Conservation (phyloP, 2,113 vertebrate genomes). For the Canis aureus region DNA sequence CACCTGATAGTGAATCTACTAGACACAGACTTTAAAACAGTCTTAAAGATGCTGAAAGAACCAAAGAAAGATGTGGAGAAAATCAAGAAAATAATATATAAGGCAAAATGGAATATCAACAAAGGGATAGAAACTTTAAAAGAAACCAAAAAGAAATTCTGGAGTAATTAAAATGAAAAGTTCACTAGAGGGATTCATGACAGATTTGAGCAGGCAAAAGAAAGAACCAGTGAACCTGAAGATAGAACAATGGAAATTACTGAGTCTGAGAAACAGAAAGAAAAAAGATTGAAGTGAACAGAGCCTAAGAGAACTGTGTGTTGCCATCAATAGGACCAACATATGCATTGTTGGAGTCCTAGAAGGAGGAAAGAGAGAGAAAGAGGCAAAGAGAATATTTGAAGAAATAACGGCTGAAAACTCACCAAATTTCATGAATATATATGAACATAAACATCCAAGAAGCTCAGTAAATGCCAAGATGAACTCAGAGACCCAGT, state of each 20-base stretch:
- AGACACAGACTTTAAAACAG: neutral
- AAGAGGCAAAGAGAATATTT: neutral
- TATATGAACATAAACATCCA: neutral
- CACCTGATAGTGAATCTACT: neutral
- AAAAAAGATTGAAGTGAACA: neutral
- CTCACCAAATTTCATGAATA: neutral
- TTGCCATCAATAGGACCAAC: neutral
- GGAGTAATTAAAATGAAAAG: neutral
- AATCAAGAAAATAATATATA: neutral
- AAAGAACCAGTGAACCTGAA: neutral
- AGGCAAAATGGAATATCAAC: neutral
- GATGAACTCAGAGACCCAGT: neutral
- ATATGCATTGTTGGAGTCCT: neutral
- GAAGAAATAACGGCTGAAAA: neutral
- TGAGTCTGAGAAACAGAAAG: neutral
- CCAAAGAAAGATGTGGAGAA: neutral
- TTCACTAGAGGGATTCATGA: neutral
- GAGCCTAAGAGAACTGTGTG: neutral
- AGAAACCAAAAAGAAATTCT: constrained; percentile 1
- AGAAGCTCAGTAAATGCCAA: neutral
- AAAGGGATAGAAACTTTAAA: neutral
- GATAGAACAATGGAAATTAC: neutral
- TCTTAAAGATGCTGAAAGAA: neutral
- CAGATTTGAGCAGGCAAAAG: neutral
- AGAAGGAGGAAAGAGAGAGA: neutral